These are phyloP conservation scores for Pomatostomus ruficeps DNA, from an alignment of 2,113 vertebrate genomes.

Conservation along the genomic window DNA sequence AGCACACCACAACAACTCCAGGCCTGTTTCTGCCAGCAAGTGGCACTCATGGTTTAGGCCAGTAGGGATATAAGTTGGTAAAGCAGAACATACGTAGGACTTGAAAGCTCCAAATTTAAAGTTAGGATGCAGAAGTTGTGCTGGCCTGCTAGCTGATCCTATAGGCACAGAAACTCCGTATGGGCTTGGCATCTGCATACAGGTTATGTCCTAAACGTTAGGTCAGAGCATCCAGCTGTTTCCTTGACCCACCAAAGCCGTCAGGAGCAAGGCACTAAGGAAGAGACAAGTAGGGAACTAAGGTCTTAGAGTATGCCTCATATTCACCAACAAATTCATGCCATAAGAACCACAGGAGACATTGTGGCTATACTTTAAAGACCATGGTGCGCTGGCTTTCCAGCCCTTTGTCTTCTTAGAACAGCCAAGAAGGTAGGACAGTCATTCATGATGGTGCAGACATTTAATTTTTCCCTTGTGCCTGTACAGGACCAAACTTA, in stretches of 20 bases:
- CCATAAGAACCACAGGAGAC: background rate
- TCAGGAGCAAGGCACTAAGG: background rate
- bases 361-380: background rate
- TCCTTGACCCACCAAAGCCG: background rate
- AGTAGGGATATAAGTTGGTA: background rate
- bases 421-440: background rate
- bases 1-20: too few relatives aligned
- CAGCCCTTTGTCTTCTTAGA: background rate
- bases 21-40: background rate
- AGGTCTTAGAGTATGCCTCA: background rate
- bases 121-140: background rate
- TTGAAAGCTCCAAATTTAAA: background rate
- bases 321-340: background rate
- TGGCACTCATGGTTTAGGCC: background rate
- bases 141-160: background rate
- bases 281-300: background rate
- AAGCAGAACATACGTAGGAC: accelerated
- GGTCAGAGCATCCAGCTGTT: background rate
- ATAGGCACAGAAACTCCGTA: background rate
- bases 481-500: background rate
- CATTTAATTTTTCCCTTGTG: background rate
- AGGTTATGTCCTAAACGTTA: background rate
- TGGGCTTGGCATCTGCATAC: background rate
- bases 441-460: background rate
- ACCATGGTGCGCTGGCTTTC: accelerated